Evolutionary conservation across 2,113 vertebrate genomes (phyloP), one percentile per base, ranked within the genome.

Genomic region (Chamaea fasciata): DNA sequence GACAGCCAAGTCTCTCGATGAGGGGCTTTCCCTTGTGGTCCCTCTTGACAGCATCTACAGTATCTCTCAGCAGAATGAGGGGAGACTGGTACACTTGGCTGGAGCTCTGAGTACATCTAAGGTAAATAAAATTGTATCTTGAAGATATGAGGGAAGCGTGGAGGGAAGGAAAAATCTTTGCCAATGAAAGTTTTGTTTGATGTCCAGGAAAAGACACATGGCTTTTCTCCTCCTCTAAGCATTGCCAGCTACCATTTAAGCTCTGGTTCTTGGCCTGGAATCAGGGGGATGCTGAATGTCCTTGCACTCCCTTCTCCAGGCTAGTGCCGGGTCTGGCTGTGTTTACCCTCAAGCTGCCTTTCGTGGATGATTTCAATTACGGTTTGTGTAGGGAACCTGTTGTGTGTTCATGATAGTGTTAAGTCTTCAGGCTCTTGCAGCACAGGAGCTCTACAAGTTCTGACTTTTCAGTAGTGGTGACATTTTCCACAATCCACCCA

Each of bases 1-100:
- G 79, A 99, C 98, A 2, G 98, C 98, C 3, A 91, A 75, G 5
- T 98, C 98, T 26, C 97, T 99, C 19, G 98, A 99, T 14, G 99
- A 99, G 87, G 99, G 99, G 4, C 98, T 99, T 13, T 98, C 98
- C 18, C 98, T 98, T 53, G 99, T 99, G 20, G 94, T 99, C 33
- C 88, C 98, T 33, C 97, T 99, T 10, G 97, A 97, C 15, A 97
- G 96, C 70, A 98, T 98, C 87, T 84, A 97, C 77, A 95, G 87
- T 3, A 74, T 99, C 13, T 98, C 98, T 49, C 97, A 95, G 5
- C 97, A 98, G 96, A 98, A 99, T 26, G 98, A 99, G 78, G 97
- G 98, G 22, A 98, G 93, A 26, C 92, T 99, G 55, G 98, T 99
- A 90, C 99, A 99, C 80, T 96, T 99, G 59, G 97, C 98, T 10